A percentile compares a stretch with the other conserved stretches of the same genome.
Conservation (phyloP, 2,888 invertebrate species). For the Agonopterix subpropinquella region DNA sequence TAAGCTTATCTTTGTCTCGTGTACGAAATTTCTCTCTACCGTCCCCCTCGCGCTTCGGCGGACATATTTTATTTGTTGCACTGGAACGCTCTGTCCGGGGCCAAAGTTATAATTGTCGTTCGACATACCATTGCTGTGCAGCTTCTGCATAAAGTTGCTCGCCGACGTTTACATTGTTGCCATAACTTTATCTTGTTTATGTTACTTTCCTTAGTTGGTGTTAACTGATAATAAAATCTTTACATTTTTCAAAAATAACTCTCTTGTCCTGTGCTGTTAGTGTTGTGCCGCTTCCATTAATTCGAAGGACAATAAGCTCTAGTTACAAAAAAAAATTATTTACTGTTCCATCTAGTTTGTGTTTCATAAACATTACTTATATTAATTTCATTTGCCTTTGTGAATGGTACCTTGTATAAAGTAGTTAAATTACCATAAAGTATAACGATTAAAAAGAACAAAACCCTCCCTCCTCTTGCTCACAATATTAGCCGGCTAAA, state of each 20-base stretch:
- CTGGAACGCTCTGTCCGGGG: constrained; percentile 59
- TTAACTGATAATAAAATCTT: not conserved
- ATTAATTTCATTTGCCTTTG: no score
- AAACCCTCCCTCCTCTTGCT: no score
- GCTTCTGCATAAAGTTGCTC: constrained; percentile 65
- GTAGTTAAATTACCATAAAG: no score
- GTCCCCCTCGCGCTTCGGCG: constrained; percentile 65
- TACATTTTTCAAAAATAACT: no score
- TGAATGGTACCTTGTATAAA: no score
- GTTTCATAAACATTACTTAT: no score
- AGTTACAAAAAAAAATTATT: no score
- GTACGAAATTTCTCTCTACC: constrained; percentile 67
- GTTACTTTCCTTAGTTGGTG: constrained; percentile 18
- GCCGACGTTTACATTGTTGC: constrained; percentile 62
- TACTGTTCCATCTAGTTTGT: no score
- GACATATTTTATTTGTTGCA: constrained; percentile 73
- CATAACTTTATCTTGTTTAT: constrained; percentile 66
- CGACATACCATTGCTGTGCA: constrained; percentile 61
- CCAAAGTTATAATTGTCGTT: constrained; percentile 73
- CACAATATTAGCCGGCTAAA: not conserved
- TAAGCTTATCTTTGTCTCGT: constrained; percentile 75
- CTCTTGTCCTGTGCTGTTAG: no score
- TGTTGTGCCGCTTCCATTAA: no score
- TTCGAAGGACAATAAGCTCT: no score
- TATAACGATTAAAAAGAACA: no score